Conservation (phyloP, 2,113 vertebrate species). For the Caracal caracal region DNA sequence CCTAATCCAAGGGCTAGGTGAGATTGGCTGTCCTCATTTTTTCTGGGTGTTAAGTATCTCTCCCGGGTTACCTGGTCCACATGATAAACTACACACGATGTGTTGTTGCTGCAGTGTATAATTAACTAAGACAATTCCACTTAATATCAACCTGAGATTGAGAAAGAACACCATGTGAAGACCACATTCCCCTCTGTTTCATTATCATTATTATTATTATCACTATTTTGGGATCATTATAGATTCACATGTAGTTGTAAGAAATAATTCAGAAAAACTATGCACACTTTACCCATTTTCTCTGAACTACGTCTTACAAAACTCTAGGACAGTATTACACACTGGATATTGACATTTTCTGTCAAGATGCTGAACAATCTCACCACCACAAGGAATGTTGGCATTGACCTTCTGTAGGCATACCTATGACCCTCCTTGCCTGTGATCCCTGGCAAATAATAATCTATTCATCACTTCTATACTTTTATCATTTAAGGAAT, state of each 20-base stretch:
- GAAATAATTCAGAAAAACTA: neutral
- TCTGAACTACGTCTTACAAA: neutral
- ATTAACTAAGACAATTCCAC: neutral
- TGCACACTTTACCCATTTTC: neutral
- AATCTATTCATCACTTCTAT: neutral
- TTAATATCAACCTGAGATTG: neutral
- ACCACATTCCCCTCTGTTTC: neutral
- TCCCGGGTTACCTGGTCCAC: no score
- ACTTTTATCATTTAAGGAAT: neutral
- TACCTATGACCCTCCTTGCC: neutral
- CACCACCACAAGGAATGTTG: neutral
- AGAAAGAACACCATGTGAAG: neutral
- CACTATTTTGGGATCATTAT: neutral
- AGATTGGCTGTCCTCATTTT: neutral
- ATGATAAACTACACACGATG: neutral
- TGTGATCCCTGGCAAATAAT: neutral
- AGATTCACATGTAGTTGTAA: neutral
- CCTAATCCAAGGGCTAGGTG: neutral
- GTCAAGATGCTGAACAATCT: neutral
- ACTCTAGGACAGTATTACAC: neutral
- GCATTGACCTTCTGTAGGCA: neutral
- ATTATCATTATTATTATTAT: neutral
- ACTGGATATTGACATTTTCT: neutral
- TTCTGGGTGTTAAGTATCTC: neutral
- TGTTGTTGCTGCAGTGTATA: neutral